These are phyloP conservation scores for Apodemia mormo DNA, from an alignment of 2,888 invertebrate genomes.

Conservation along the genomic window DNA sequence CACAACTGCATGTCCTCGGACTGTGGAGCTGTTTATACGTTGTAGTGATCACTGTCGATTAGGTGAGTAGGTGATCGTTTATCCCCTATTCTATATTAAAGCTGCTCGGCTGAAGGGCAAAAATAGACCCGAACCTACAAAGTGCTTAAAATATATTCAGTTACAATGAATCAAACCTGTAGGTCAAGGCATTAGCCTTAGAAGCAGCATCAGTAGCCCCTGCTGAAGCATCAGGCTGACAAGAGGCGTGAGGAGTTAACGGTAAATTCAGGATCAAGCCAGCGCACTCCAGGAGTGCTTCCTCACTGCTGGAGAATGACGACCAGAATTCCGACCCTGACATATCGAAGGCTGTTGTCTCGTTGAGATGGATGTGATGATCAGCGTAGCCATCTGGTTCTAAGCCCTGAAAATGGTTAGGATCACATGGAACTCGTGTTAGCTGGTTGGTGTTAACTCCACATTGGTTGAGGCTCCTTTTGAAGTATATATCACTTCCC, in stretches of 20 bases:
- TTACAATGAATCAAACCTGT: slow-evolving; percentile 70
- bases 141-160: background rate
- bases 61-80: too few species aligned
- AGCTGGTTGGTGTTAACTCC: too few species aligned
- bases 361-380: slow-evolving; percentile 83
- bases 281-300: slow-evolving; percentile 87
- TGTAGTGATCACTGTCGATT: too few species aligned
- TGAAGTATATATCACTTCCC: too few species aligned
- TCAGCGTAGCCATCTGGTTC: slow-evolving; percentile 85
- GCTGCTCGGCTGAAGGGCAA: too few species aligned
- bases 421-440: background rate
- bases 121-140: too few species aligned
- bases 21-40: too few species aligned
- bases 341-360: slow-evolving; percentile 85
- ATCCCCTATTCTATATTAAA: too few species aligned
- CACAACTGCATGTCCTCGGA: too few species aligned
- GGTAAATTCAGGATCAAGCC: slow-evolving; percentile 84
- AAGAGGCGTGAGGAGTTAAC: slow-evolving; percentile 51
- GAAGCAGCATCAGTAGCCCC: slow-evolving; percentile 76
- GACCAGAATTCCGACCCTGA: slow-evolving; percentile 91
- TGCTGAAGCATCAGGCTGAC: slow-evolving; percentile 62
- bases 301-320: slow-evolving; percentile 90
- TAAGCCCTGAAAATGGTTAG: slow-evolving; percentile 64
- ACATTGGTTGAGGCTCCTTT: too few species aligned
- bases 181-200: slow-evolving; percentile 83